These are phyloP conservation scores for Typhlichthys subterraneus DNA, from an alignment of 2,797 vertebrate genomes.

Conservation along the genomic window DNA sequence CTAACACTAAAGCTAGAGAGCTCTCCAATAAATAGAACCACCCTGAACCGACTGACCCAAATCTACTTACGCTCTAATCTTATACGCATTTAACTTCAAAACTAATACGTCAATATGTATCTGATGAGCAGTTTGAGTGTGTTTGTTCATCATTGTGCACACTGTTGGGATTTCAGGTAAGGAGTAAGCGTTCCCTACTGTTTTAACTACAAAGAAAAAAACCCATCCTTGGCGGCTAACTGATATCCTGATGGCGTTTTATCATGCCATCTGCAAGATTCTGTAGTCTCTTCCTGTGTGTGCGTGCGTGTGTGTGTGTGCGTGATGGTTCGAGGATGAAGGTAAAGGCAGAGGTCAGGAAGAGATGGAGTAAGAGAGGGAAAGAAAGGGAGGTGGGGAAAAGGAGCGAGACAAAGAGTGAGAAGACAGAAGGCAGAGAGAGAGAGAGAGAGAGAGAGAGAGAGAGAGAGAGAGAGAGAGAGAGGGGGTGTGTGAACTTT, in stretches of 20 bases:
- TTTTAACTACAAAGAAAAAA: too few relatives aligned
- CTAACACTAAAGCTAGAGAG: too few relatives aligned
- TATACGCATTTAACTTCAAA: too few relatives aligned
- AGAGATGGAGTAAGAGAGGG: slow-evolving; percentile 25
- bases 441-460: slow-evolving; percentile 55
- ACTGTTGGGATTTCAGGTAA: too few relatives aligned
- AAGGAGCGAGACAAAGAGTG: slow-evolving; percentile 1
- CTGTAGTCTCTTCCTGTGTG: slow-evolving; percentile 29
- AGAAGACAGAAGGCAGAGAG: slow-evolving; percentile 54
- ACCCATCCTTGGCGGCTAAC: neutral
- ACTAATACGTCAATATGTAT: too few relatives aligned
- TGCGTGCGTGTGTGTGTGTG: slow-evolving; percentile 17
- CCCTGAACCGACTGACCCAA: too few relatives aligned
- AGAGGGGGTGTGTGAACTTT: slow-evolving; percentile 89
- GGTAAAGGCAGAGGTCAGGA: slow-evolving; percentile 5
- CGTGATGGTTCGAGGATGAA: slow-evolving; percentile 22
- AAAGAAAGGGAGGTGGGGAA: slow-evolving; percentile 21
- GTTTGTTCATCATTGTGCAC: too few relatives aligned
- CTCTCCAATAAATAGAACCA: too few relatives aligned
- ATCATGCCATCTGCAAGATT: slow-evolving; percentile 19
- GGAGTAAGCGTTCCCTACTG: too few relatives aligned
- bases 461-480: slow-evolving; percentile 46
- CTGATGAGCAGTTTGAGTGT: too few relatives aligned
- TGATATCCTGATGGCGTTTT: slow-evolving; percentile 3
- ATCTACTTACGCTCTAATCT: too few relatives aligned